Evolutionary conservation across 2,888 invertebrate species (phyloP).

Genomic region (Harmothoe impar): DNA sequence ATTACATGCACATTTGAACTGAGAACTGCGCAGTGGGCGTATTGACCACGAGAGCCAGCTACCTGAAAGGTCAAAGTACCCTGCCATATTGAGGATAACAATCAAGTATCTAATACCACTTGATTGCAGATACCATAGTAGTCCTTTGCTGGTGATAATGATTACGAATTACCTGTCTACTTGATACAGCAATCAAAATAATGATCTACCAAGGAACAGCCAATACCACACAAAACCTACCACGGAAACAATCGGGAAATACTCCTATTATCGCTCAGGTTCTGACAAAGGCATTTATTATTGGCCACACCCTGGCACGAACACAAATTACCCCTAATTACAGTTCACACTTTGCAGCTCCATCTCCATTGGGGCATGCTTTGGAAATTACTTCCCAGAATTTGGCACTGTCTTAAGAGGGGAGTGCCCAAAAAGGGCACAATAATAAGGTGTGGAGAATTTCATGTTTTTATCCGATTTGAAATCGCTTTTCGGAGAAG

Average conservation of each 20-base stretch:
- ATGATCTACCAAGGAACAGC: too few relatives aligned
- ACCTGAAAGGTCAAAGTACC: too few relatives aligned
- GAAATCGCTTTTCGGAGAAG: background rate
- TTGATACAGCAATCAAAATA: too few relatives aligned
- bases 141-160: too few relatives aligned
- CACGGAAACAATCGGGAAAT: background rate
- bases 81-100: too few relatives aligned
- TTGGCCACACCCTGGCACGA: background rate
- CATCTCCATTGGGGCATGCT: constrained; percentile 1
- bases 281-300: background rate
- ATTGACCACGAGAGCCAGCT: too few relatives aligned
- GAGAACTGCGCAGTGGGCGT: too few relatives aligned
- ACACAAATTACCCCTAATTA: constrained; percentile 3
- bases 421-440: background rate
- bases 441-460: background rate
- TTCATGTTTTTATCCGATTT: background rate
- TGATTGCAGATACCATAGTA: too few relatives aligned
- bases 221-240: too few relatives aligned
- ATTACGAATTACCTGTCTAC: too few relatives aligned
- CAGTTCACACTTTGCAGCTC: background rate
- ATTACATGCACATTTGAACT: too few relatives aligned
- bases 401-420: background rate
- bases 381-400: constrained; percentile 8
- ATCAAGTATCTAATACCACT: too few relatives aligned
- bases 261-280: background rate